Conservation (phyloP, 2,888 invertebrate genomes). For the Campopleginae sp. region DNA sequence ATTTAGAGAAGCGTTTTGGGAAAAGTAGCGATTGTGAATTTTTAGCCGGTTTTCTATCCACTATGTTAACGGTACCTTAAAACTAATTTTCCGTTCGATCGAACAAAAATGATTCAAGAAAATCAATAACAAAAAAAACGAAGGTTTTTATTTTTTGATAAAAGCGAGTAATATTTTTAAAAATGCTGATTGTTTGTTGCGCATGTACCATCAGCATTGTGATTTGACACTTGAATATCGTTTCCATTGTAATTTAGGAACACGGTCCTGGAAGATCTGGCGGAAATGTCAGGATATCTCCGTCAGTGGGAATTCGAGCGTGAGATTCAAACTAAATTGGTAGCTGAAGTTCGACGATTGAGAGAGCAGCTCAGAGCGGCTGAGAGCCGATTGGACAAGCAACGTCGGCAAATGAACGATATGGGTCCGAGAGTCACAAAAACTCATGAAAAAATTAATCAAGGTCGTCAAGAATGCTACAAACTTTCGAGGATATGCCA, state of each 20-base stretch:
- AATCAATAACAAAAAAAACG: not conserved
- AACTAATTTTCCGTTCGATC: not conserved
- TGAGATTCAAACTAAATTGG: conserved; percentile 76
- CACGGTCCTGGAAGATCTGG: conserved; percentile 80
- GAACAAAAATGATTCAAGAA: not conserved
- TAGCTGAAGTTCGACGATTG: conserved; percentile 77
- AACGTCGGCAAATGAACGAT: conserved; percentile 76
- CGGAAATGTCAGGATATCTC: conserved; percentile 79
- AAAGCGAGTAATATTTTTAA: not conserved
- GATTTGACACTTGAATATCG: conserved; percentile 23
- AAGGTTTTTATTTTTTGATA: not conserved
- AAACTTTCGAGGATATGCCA: conserved; percentile 79
- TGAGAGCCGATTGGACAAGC: conserved; percentile 77
- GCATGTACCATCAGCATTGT: conserved; percentile 47
- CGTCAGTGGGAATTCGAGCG: conserved; percentile 81
- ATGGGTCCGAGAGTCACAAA: conserved; percentile 77
- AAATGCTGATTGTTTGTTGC: not conserved
- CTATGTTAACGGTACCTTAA: conserved; percentile 26
- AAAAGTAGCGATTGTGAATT: too few relatives aligned
- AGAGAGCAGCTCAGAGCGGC: conserved; percentile 77
- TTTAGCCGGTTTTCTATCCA: not conserved
- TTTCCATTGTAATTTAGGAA: conserved; percentile 73
- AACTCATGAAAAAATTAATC: conserved; percentile 78
- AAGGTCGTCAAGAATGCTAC: conserved; percentile 79
- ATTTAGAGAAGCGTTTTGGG: not conserved